Conservation (phyloP, 1,140 invertebrate genomes). For the Parasteatoda tepidariorum region DNA sequence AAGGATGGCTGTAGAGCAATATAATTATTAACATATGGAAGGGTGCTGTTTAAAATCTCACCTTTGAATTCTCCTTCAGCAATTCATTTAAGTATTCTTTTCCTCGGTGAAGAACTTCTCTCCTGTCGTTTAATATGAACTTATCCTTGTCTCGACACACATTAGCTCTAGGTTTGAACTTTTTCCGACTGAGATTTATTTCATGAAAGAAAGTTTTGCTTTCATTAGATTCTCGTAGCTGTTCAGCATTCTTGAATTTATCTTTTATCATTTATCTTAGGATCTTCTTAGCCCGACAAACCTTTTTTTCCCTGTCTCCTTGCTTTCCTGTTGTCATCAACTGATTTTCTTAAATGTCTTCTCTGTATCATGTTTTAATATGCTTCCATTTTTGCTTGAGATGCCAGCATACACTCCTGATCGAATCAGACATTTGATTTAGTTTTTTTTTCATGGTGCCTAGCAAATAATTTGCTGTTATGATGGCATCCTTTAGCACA, state of each 20-base stretch:
- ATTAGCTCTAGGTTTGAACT: conserved; percentile 4
- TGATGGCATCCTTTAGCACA: background rate
- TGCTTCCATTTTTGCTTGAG: background rate
- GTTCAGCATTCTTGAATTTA: conserved; percentile 1
- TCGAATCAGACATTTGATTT: conserved; percentile 13
- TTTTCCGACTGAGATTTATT: background rate
- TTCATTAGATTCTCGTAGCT: conserved; percentile 2
- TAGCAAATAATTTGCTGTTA: background rate
- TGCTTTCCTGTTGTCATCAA: conserved; percentile 1
- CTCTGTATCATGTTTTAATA: conserved; percentile 14
- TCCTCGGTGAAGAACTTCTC: conserved; percentile 4
- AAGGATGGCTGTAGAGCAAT: conserved; percentile 16
- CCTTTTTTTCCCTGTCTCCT: background rate
- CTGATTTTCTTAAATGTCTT: background rate
- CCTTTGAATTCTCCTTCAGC: background rate
- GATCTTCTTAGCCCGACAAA: background rate
- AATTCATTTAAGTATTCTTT: conserved; percentile 1
- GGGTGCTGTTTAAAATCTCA: background rate
- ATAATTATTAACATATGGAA: background rate
- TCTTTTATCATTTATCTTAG: too few species aligned
- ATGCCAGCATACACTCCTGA: background rate
- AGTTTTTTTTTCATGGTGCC: background rate
- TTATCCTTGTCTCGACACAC: conserved; percentile 3
- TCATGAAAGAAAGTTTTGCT: conserved; percentile 7
- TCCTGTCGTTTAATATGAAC: conserved; percentile 6